These are phyloP conservation scores for Chironomus tentans DNA, from an alignment of 2,888 invertebrate species.

Conservation along the genomic window DNA sequence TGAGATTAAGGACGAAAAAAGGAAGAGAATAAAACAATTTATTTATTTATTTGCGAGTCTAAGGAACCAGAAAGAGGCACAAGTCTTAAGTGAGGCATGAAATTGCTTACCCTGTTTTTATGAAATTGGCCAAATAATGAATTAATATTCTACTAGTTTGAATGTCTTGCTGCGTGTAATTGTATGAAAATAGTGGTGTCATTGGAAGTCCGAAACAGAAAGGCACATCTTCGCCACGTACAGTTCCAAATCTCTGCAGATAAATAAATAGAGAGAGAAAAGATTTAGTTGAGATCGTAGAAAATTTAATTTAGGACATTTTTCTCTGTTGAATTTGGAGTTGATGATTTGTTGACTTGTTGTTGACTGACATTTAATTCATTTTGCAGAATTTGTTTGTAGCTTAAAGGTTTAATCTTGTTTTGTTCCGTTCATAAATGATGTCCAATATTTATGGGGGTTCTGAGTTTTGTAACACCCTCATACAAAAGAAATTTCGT, in stretches of 20 bases:
- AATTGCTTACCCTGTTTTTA: conserved; percentile 58
- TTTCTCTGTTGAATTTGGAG: too few relatives aligned
- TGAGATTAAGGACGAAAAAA: not conserved
- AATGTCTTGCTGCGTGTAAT: conserved; percentile 70
- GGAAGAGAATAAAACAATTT: not conserved
- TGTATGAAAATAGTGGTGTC: conserved; percentile 57
- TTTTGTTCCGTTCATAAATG: too few relatives aligned
- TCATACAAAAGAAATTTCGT: too few relatives aligned
- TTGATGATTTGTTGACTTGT: too few relatives aligned
- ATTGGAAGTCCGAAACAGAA: conserved; percentile 76
- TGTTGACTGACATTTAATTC: too few relatives aligned
- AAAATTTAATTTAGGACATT: not conserved
- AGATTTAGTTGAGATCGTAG: not conserved
- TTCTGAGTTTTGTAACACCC: too few relatives aligned
- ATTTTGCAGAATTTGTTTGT: too few relatives aligned
- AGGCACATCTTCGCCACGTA: conserved; percentile 77
- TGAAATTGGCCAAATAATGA: conserved; percentile 80
- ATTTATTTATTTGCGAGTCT: not conserved
- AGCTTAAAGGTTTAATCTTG: too few relatives aligned
- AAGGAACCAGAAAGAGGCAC: not conserved
- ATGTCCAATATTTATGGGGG: too few relatives aligned
- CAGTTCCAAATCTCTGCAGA: conserved; percentile 62
- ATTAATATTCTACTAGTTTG: conserved; percentile 69
- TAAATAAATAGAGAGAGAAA: not conserved
- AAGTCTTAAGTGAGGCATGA: not conserved